phyloP scores from a whole-genome alignment of 2,113 vertebrate genomes.

The Labeo rohita region DNA sequence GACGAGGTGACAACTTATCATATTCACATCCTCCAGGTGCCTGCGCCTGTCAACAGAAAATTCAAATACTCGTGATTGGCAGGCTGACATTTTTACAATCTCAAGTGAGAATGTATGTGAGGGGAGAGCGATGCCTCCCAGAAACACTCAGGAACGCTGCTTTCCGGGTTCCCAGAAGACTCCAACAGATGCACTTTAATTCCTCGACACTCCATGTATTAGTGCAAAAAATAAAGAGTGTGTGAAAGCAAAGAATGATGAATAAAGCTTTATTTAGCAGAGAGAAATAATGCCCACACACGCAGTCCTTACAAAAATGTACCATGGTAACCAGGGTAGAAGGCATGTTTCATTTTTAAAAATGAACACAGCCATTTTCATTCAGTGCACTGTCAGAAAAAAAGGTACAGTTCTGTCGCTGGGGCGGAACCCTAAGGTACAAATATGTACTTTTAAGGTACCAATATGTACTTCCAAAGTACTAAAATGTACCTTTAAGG shows the following conservation, averaged over 20 bases:
- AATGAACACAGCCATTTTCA: not conserved
- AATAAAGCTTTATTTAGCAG: constrained; percentile 12
- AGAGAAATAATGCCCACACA: not conserved
- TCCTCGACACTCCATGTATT: constrained; percentile 57
- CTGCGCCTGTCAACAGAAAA: constrained; percentile 71
- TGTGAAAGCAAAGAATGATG: constrained; percentile 27
- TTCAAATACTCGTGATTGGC: constrained; percentile 77
- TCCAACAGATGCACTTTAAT: constrained; percentile 65
- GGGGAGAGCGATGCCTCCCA: constrained; percentile 63
- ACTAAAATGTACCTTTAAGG: no score
- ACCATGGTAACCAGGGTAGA: constrained; percentile 24
- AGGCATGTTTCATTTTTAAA: not conserved
- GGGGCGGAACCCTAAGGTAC: no score
- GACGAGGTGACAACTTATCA: constrained; percentile 76
- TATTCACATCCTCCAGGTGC: constrained; percentile 68
- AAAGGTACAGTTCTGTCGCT: no score
- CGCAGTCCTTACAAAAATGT: not conserved
- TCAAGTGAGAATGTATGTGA: constrained; percentile 74
- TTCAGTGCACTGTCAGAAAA: no score
- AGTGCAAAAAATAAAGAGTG: constrained; percentile 37
- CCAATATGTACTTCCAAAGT: no score
- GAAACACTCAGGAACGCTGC: constrained; percentile 69
- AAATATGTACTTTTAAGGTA: no score
- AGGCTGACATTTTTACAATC: constrained; percentile 73
- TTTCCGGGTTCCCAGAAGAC: constrained; percentile 65